phyloP scores from a whole-genome alignment of 2,113 vertebrate genomes.

The Cercocebus atys region DNA sequence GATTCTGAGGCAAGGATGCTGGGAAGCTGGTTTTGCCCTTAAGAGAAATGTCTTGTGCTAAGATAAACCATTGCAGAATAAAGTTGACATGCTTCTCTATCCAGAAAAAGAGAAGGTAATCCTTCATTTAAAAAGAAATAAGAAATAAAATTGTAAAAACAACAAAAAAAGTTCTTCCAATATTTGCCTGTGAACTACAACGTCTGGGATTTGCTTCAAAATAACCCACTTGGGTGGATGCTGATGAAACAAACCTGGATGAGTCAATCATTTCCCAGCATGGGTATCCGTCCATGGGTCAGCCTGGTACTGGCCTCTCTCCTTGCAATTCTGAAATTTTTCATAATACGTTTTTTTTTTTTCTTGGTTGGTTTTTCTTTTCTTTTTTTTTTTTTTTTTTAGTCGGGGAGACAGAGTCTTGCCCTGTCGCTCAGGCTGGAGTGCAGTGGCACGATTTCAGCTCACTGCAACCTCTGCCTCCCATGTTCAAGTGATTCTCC shows the following conservation, averaged over 20 bases:
- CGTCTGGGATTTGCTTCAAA: neutral
- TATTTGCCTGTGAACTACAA: neutral
- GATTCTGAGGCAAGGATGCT: neutral
- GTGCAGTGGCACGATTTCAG: too few species aligned
- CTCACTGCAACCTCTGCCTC: too few species aligned
- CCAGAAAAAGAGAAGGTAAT: neutral
- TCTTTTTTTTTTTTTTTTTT: neutral
- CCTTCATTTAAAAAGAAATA: neutral
- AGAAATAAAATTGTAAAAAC: too few species aligned
- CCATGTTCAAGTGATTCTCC: too few species aligned
- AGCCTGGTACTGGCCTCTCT: accelerated
- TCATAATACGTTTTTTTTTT: neutral
- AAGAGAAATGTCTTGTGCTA: neutral
- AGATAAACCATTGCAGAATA: neutral
- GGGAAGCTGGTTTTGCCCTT: neutral
- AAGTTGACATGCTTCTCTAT: accelerated
- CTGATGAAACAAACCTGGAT: neutral
- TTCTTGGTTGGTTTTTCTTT: too few species aligned
- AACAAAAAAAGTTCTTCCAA: neutral
- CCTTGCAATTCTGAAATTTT: too few species aligned
- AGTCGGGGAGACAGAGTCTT: too few species aligned
- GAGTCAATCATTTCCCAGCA: neutral
- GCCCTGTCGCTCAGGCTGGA: too few species aligned
- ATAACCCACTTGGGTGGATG: accelerated
- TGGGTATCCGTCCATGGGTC: accelerated